phyloP scores from a whole-genome alignment of 2,113 vertebrate species.

The Cephalopholis sonnerati region DNA sequence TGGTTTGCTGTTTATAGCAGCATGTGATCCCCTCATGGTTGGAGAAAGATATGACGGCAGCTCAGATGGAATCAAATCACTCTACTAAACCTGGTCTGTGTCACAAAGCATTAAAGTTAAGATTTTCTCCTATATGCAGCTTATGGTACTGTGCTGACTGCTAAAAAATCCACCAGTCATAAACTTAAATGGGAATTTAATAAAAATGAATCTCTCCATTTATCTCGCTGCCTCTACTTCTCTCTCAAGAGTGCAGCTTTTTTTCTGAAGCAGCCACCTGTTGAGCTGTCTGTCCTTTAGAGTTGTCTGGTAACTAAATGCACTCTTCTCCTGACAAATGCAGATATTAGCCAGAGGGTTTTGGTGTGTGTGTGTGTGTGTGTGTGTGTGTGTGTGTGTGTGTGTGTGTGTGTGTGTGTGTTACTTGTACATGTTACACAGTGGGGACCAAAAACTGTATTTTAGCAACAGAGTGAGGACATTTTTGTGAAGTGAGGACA shows the following conservation, averaged over 20 bases:
- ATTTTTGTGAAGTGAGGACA: too few relatives aligned
- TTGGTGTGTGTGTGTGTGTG: background rate
- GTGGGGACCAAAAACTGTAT: too few relatives aligned
- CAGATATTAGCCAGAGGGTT: background rate
- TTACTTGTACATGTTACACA: too few relatives aligned
- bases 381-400: background rate
- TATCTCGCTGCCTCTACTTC: background rate
- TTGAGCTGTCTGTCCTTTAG: background rate
- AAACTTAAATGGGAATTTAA: conserved; percentile 4
- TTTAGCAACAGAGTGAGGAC: too few relatives aligned
- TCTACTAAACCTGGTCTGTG: conserved; percentile 10
- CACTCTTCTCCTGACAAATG: background rate
- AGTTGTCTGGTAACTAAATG: background rate
- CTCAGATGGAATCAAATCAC: conserved; percentile 32
- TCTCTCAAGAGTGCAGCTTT: conserved; percentile 30
- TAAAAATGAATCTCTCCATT: conserved; percentile 24
- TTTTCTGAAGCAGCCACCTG: background rate
- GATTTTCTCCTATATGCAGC: background rate
- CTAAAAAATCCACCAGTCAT: background rate
- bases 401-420: background rate
- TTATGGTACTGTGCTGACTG: background rate
- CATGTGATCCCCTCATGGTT: background rate
- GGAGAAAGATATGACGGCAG: background rate
- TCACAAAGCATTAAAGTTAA: conserved; percentile 21
- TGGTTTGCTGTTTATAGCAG: background rate